A percentile compares a stretch with the other conserved stretches of the same genome.
These are phyloP conservation scores for Phataginus tricuspis DNA, from an alignment of 2,797 vertebrate species.

Conservation along the genomic window DNA sequence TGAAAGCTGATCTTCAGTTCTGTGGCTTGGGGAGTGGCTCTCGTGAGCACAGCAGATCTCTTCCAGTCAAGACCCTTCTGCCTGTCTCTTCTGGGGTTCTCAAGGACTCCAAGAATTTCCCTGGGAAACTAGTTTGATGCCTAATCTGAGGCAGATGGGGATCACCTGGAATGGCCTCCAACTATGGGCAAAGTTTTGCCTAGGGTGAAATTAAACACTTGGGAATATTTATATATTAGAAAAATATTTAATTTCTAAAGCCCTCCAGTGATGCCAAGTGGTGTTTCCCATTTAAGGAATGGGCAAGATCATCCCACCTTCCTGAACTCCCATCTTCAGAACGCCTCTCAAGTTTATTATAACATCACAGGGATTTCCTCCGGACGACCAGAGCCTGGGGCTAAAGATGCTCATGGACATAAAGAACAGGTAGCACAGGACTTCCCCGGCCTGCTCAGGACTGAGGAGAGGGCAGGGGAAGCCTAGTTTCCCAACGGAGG, in stretches of 20 bases:
- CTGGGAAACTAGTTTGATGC: not conserved
- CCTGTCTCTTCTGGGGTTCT: not conserved
- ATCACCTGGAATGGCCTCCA: not conserved
- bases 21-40: not conserved
- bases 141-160: not conserved
- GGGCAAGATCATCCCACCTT: not conserved
- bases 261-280: not conserved
- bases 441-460: slow-evolving; percentile 1
- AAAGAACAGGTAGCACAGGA: slow-evolving; percentile 49
- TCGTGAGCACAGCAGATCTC: fast-evolving
- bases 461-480: fast-evolving
- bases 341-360: not conserved
- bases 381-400: not conserved
- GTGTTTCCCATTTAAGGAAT: not conserved
- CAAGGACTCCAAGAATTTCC: not conserved
- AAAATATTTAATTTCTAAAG: not conserved
- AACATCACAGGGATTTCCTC: not conserved
- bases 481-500: no score
- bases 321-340: not conserved
- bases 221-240: not conserved
- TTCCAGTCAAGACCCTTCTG: no score
- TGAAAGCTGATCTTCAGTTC: not conserved
- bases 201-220: not conserved
- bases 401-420: not conserved
- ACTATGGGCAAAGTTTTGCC: not conserved